A percentile compares a stretch with the other conserved stretches of the same genome.
Evolutionary conservation across 2,888 invertebrate genomes (phyloP).

Genomic region (Sinohyriopsis cumingii): DNA sequence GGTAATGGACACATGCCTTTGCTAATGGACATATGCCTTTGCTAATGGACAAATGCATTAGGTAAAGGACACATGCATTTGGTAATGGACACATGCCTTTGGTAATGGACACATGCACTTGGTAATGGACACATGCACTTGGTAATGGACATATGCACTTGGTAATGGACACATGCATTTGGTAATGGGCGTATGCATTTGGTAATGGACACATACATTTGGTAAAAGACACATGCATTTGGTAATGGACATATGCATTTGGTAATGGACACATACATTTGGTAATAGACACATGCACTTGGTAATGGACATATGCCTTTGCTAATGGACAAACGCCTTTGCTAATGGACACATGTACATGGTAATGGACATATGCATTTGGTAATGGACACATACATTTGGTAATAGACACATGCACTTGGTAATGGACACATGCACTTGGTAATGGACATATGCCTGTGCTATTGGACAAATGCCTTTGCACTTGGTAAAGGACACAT

Average conservation of each 20-base stretch:
- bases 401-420: slow-evolving; percentile 79
- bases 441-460: too few relatives aligned
- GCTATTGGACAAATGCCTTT: too few relatives aligned
- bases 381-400: slow-evolving; percentile 74
- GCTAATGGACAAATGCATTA: slow-evolving; percentile 74
- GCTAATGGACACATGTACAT: slow-evolving; percentile 88
- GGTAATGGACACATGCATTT: slow-evolving; percentile 74
- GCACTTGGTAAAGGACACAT: slow-evolving; percentile 74
- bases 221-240: too few relatives aligned
- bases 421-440: slow-evolving; percentile 88
- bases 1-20: slow-evolving; percentile 74
- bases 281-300: slow-evolving; percentile 83
- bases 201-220: slow-evolving; percentile 77
- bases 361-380: slow-evolving; percentile 87
- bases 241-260: too few relatives aligned
- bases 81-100: slow-evolving; percentile 74
- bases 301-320: slow-evolving; percentile 74
- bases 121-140: slow-evolving; percentile 74
- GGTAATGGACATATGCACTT: slow-evolving; percentile 83
- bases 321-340: slow-evolving; percentile 82
- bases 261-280: too few relatives aligned
- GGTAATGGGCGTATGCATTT: slow-evolving; percentile 83
- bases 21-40: slow-evolving; percentile 82
- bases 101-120: slow-evolving; percentile 83
- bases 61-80: slow-evolving; percentile 83